phyloP scores from a whole-genome alignment of 2,797 vertebrate species.

The Dallia pectoralis region DNA sequence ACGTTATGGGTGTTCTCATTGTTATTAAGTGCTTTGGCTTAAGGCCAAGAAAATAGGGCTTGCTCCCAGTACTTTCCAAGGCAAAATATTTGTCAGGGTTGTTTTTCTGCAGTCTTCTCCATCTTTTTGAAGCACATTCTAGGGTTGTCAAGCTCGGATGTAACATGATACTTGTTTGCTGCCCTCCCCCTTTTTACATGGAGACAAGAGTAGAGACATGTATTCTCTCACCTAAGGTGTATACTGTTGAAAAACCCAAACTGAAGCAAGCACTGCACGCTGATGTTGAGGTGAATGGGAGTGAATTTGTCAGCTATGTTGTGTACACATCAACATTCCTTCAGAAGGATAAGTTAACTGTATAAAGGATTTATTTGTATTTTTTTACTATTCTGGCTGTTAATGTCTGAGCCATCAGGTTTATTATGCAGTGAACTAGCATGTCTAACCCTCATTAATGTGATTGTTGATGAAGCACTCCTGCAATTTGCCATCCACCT shows the following conservation, averaged over 20 bases:
- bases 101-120: constrained; percentile 10
- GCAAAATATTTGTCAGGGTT: background rate
- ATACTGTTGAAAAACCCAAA: background rate
- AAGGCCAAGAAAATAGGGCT: background rate
- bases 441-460: constrained; percentile 52
- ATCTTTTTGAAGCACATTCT: background rate
- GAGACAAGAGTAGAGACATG: constrained; percentile 24
- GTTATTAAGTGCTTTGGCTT: background rate
- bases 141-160: constrained; percentile 16
- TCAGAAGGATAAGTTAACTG: constrained; percentile 5
- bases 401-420: constrained; percentile 38
- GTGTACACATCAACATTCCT: constrained; percentile 28
- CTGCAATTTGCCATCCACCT: constrained; percentile 65
- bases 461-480: constrained; percentile 62
- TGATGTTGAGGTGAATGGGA: background rate
- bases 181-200: constrained; percentile 19
- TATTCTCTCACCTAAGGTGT: constrained; percentile 43
- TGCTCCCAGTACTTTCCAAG: background rate
- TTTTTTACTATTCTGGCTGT: constrained; percentile 23
- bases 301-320: constrained; percentile 24
- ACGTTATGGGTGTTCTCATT: background rate
- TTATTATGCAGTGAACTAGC: constrained; percentile 44
- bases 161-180: constrained; percentile 48
- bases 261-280: background rate
- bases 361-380: constrained; percentile 18